Conservation (phyloP, 1,140 invertebrate genomes). For the Armadillidium nasatum region DNA sequence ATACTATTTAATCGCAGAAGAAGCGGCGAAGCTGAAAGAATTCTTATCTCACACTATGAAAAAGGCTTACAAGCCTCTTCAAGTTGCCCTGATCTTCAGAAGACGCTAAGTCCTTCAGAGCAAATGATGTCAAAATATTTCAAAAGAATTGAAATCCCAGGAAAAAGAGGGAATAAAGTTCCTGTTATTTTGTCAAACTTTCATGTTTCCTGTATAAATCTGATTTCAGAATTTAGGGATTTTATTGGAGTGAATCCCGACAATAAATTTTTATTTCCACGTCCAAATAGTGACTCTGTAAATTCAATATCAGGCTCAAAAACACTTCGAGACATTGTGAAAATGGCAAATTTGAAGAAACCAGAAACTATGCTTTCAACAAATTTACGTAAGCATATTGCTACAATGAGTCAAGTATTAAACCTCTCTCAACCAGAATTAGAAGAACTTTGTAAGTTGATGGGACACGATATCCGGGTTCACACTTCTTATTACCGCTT, state of each 20-base stretch:
- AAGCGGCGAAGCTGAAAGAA: slow-evolving; percentile 9
- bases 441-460: background rate
- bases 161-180: background rate
- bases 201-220: background rate
- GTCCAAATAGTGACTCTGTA: background rate
- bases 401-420: slow-evolving; percentile 9
- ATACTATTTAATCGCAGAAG: slow-evolving; percentile 3
- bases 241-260: background rate
- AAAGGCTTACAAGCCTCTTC: background rate
- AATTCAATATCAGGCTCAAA: background rate
- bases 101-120: background rate
- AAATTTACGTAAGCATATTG: slow-evolving; percentile 14
- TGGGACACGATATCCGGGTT: slow-evolving; percentile 7
- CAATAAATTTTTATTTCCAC: background rate
- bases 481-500: background rate
- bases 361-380: slow-evolving; percentile 12
- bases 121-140: background rate
- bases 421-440: background rate
- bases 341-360: background rate
- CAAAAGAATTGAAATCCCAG: background rate
- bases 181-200: background rate
- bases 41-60: background rate
- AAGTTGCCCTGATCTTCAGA: background rate
- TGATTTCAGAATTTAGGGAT: background rate
- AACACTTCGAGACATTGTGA: background rate